Percentiles rank a stretch among this genome's conserved stretches.
These are phyloP conservation scores for Ceratoteleas bidentatus DNA, from an alignment of 1,140 invertebrate genomes.

Conservation along the genomic window DNA sequence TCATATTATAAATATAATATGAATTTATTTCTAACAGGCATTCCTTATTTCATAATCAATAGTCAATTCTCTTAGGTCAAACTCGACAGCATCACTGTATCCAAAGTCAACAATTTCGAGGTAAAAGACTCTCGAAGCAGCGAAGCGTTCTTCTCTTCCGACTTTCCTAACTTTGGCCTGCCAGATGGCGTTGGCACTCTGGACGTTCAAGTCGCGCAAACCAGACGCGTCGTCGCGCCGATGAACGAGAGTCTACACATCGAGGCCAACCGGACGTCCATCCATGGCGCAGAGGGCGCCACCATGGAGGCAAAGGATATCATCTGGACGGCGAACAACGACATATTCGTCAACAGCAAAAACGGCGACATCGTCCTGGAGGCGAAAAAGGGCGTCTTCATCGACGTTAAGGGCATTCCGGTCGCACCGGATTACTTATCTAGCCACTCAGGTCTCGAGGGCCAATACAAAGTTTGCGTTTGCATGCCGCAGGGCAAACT, in stretches of 20 bases:
- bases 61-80: constrained; percentile 44
- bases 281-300: constrained; percentile 86
- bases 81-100: constrained; percentile 85
- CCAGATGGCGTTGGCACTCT: constrained; percentile 86
- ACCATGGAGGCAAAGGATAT: constrained; percentile 85
- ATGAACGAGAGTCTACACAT: constrained; percentile 86
- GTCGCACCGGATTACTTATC: constrained; percentile 81
- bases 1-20: too few species aligned
- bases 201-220: constrained; percentile 85
- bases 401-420: constrained; percentile 88
- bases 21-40: too few species aligned
- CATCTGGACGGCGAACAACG: constrained; percentile 88
- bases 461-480: constrained; percentile 92
- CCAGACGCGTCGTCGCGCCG: constrained; percentile 88
- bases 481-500: constrained; percentile 93
- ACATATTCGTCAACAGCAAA: constrained; percentile 89
- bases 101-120: constrained; percentile 85
- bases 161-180: constrained; percentile 87
- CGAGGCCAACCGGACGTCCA: constrained; percentile 83
- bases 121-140: constrained; percentile 85
- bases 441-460: constrained; percentile 74
- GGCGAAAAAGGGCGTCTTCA: constrained; percentile 86
- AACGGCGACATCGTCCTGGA: constrained; percentile 89
- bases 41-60: too few species aligned
- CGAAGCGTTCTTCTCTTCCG: constrained; percentile 87